Conservation (phyloP, 1,140 invertebrate genomes). For the Drosophila nebulosa region DNA sequence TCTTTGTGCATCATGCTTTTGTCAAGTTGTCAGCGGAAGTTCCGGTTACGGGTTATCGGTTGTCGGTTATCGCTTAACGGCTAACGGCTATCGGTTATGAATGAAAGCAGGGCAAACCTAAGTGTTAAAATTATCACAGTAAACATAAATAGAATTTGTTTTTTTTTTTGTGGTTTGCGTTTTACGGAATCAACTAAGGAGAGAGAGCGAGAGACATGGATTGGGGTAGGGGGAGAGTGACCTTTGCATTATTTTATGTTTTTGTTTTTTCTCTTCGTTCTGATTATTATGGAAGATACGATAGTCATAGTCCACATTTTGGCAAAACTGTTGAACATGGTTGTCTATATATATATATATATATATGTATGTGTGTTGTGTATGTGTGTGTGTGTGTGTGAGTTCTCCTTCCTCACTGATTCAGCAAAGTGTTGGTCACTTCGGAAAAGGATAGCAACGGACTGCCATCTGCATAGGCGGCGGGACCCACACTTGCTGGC, state of each 20-base stretch:
- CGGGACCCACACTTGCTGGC: conserved; percentile 58
- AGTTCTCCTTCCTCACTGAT: conserved; percentile 82
- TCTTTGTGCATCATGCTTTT: conserved; percentile 15
- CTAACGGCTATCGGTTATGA: background rate
- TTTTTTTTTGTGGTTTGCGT: conserved; percentile 32
- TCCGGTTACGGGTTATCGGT: background rate
- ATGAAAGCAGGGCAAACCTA: conserved; percentile 26
- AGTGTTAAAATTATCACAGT: conserved; percentile 70
- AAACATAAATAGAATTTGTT: conserved; percentile 68
- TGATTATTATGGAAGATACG: conserved; percentile 78
- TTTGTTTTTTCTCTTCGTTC: conserved; percentile 16
- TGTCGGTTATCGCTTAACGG: no score
- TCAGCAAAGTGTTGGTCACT: conserved; percentile 90
- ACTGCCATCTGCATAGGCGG: conserved; percentile 87
- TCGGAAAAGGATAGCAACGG: conserved; percentile 91
- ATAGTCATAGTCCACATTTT: conserved; percentile 81
- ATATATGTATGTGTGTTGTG: background rate
- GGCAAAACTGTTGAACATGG: conserved; percentile 74
- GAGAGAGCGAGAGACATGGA: background rate
- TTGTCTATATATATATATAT: conserved; percentile 26
- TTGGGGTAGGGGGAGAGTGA: conserved; percentile 6
- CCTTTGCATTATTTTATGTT: background rate
- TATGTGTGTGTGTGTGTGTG: background rate
- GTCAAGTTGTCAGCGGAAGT: conserved; percentile 28
- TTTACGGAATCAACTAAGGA: conserved; percentile 48